Base-by-base conservation (phyloP, 2,888 invertebrate genomes). In the Meta bourneti region DNA sequence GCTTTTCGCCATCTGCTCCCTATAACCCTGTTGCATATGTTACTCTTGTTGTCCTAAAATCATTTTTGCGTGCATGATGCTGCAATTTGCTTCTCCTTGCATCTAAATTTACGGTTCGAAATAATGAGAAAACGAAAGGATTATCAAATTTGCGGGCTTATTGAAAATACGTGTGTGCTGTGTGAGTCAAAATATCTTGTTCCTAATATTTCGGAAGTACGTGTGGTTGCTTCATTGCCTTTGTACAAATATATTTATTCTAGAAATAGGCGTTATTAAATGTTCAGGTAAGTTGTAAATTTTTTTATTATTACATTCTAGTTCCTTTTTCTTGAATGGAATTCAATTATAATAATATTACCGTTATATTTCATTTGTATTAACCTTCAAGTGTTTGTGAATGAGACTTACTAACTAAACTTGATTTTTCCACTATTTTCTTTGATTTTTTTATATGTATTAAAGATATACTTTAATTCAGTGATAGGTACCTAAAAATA, bases 1-100 rank as follows among this genome's bases (percentile, higher is more conserved):
- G 61, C 51, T 70, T 49, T 20, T 71, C 77, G 61, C 82, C 91
- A 91, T 91, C 91, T 91, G 91, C 83, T 91, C 91, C 20, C 51
- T 78, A 72, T 74, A 91, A 87, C 91, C 91, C 87, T 86, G 48
- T 51, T 71, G 75, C 78, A 77, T 83, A 87, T 81, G 87, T 77
- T 87, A 34, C 84, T 84, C 51, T 74, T 84, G 84, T 84, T 84
- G 84, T 84, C 84, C 84, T 61, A 61, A 75, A 54, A 61, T 83
- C 75, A 75, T 72, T 34, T 84, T 75, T 51, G 74, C 72, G 19
- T 61, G 61, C 48, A 75, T 75, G 61, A 61, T 61, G 61, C 61
- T 54, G 74, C 54, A 9, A 84, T 20, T 75, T 75, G 13, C n/a
- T 54, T 84, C 16, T 54, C 52, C n/a, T 52, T 19, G 49, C 49